phyloP scores from a whole-genome alignment of 1,140 invertebrate species.

The Augochlora pura region DNA sequence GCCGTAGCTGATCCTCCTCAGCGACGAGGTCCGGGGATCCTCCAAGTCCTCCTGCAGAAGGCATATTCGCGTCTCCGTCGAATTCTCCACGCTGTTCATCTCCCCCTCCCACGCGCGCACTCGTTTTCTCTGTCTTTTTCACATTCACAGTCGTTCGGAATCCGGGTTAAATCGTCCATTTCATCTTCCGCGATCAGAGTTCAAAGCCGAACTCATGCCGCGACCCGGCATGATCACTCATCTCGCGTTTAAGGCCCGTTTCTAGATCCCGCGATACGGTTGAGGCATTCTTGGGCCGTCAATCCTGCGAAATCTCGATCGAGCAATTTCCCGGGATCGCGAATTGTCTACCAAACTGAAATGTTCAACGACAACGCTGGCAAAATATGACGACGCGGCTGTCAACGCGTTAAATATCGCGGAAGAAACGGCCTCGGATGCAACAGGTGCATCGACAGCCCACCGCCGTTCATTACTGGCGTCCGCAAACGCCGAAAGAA shows the following conservation, averaged over 20 bases:
- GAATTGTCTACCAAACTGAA: too few relatives aligned
- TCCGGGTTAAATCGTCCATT: constrained; percentile 15
- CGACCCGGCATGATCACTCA: too few relatives aligned
- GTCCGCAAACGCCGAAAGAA: not conserved
- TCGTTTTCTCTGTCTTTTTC: not conserved
- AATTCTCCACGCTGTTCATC: constrained; percentile 65
- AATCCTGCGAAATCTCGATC: not conserved
- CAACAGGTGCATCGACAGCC: constrained; percentile 51
- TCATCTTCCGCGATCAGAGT: not conserved
- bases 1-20: constrained; percentile 86
- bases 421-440: constrained; percentile 16
- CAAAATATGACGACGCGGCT: too few relatives aligned
- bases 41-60: constrained; percentile 73
- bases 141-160: not conserved
- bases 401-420: constrained; percentile 21
- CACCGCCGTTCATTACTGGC: constrained; percentile 4
- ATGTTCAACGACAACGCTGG: too few relatives aligned
- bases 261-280: too few relatives aligned
- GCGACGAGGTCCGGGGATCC: constrained; percentile 82
- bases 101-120: constrained; percentile 17
- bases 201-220: not conserved
- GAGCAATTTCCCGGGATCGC: not conserved
- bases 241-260: too few relatives aligned
- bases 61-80: constrained; percentile 65
- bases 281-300: too few relatives aligned